Evolutionary conservation across 2,113 vertebrate genomes (phyloP), one percentile per base, ranked within the genome.

Genomic region (Gavialis gangeticus): DNA sequence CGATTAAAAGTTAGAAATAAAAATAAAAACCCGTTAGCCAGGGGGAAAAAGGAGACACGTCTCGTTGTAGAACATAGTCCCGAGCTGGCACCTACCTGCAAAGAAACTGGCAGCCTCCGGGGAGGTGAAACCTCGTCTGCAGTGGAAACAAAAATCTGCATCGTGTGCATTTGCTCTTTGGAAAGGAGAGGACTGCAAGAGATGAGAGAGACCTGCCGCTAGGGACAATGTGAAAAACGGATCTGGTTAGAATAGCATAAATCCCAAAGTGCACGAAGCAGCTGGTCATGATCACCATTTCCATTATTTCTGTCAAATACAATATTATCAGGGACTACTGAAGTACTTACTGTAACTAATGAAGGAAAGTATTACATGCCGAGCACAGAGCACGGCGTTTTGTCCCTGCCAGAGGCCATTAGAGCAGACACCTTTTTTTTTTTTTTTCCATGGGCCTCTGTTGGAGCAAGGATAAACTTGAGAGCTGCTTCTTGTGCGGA

Each of bases 241-340:
- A 81, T 92, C 95, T 87, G 85, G 57, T 88, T 84, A 79, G 84
- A 91, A 91, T 96, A 93, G 89, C 73, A 25, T 30, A 69, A 93
- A 88, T 84, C 76, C 58, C 56, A 80, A n/a, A 79, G 66, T 21
- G 64, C 82, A 75, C 55, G 56, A 25, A 93, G 67, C 56, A 46
- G 94, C 95, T 97, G 96, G 89, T 92, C 90, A 90, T 5, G 69
- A 94, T 87, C 90, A 62, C 90, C 78, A 94, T 95, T 97, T 95
- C 94, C 92, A 84, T 64, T 77, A 92, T 93, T 96, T 93, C 96
- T 97, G 94, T 95, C 95, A 96, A 96, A 96, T 85, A 78, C 59
- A 88, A 58, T 91, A 30, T 71, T 89, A 92, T 91, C 89, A n/a
- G 37, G 93, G 24, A 88, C 75, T 94, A 93, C 71, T 79, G 96